Evolutionary conservation across 2,113 vertebrate genomes (phyloP).

Genomic region (Dryoscopus gambensis): DNA sequence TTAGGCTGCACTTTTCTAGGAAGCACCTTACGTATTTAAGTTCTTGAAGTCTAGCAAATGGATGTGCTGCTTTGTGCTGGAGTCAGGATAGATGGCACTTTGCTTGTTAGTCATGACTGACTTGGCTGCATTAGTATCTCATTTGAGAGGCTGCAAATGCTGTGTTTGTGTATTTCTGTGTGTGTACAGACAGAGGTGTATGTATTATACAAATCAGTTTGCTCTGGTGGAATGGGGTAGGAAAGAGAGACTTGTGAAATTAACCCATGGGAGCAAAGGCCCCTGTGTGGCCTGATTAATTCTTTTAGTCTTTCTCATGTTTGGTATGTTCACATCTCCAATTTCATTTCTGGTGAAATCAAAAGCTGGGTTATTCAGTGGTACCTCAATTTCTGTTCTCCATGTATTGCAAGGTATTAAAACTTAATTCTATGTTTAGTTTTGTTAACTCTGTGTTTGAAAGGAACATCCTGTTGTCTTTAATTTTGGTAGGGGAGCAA

Average conservation of each 20-base stretch:
- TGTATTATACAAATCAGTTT: background rate
- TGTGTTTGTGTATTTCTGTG: background rate
- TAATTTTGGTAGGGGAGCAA: background rate
- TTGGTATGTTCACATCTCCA: background rate
- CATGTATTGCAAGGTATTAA: background rate
- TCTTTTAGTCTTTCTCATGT: background rate
- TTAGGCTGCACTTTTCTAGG: background rate
- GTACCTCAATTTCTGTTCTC: background rate
- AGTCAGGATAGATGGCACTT: background rate
- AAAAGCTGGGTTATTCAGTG: background rate
- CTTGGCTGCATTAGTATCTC: background rate
- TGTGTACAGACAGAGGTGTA: accelerated
- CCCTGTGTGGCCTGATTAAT: background rate
- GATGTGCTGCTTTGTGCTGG: background rate
- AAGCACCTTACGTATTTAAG: background rate
- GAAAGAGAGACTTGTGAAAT: background rate
- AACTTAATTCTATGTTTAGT: background rate
- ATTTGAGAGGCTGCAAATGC: background rate
- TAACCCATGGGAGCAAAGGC: background rate
- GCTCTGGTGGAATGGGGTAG: background rate
- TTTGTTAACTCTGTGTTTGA: background rate
- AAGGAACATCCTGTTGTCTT: background rate
- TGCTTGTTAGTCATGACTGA: background rate
- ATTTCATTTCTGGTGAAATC: background rate
- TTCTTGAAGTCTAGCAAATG: background rate